Conservation (phyloP, 2,113 vertebrate species). For the Xenopus tropicalis region UCB_Xtro_10.0 CM004447.2:77766001-77766500, state of each 20-base stretch:
- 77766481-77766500: no score
- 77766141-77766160: conserved; percentile 55
- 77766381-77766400: no score
- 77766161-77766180: conserved; percentile 62
- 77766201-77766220: conserved; percentile 73
- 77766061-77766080: no score
- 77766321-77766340: conserved; percentile 73
- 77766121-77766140: conserved; percentile 3
- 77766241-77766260: conserved; percentile 67
- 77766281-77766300: conserved; percentile 45
- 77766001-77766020: no score
- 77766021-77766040: no score
- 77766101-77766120: neutral
- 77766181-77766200: conserved; percentile 69
- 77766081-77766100: no score
- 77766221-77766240: conserved; percentile 58
- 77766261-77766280: conserved; percentile 45
- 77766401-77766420: no score
- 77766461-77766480: neutral
- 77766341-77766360: conserved; percentile 69
- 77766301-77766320: conserved; percentile 74
- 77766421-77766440: no score
- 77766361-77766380: conserved; percentile 64
- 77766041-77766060: no score
- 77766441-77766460: neutral